Base-by-base conservation (phyloP, 92 coral and sea anemone genomes). In the Diadumene lineata region DNA sequence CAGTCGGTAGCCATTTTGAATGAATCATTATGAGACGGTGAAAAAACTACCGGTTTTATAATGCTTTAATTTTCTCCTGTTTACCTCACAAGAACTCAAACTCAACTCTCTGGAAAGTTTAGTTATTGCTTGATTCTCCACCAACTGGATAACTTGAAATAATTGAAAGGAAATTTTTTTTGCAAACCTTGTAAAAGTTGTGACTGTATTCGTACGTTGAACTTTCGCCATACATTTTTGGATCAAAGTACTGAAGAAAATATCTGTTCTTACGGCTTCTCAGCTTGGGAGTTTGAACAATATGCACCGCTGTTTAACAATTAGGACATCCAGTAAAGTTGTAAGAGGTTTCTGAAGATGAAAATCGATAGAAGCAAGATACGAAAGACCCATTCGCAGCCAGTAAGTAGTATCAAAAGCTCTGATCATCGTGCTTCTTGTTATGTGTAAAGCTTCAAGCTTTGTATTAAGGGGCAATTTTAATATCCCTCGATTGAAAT, bases 341-440 rank as follows among this genome's bases (percentile, higher is more conserved):
- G 50, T 31, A 67, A 69, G 46, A 57, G 57, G 66, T 61, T 64
- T 21, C 29, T n/a, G 31, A 86, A 76, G 72, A 94, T 94, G 98
- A 94, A 94, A 83, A 89, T 94, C 85, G 98, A 94, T 81, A 78
- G 97, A 64, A 92, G 91, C 86, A 94, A 94, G 88, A 81, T 94
- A 69, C 85, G 98, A 66, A 94, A 94, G 76, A 88, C 88, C 50
- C 98, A 94, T 76, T 91, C 98, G 24, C 97, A 94, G 72, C 88
- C 93, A 94, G 98, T 94, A 83, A 77, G 92, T 66, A 22, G 15
- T 6, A 53, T 53, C 10, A 13, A 53, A 53, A 53, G 8, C 58
- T 53, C 19, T 23, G 19, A 44, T 8, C 51, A n/a, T n/a, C n/a
- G 48, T 38, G 48, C 48, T 38, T 38, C 48, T 58, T 21, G 31